Evolutionary conservation across 2,888 invertebrate genomes (phyloP).

Genomic region (Pantelozetes paolii): DNA sequence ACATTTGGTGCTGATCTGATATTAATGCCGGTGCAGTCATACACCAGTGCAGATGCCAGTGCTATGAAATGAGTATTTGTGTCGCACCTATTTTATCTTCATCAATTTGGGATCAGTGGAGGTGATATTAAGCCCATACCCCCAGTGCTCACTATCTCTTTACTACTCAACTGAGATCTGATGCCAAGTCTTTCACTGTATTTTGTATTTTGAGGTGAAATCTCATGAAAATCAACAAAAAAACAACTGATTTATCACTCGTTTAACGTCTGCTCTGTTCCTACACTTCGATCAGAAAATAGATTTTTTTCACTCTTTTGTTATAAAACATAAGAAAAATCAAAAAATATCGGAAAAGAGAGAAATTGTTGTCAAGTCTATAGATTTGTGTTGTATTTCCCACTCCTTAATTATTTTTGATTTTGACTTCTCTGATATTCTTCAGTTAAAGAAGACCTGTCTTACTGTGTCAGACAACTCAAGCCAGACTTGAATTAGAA

Average conservation of each 20-base stretch:
- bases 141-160: conserved; percentile 5
- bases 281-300: not conserved
- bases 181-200: not conserved
- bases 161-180: not conserved
- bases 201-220: conserved; percentile 11
- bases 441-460: not conserved
- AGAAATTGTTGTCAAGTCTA: conserved; percentile 11
- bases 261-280: conserved; percentile 4
- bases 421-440: not conserved
- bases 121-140: conserved; percentile 10
- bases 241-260: conserved; percentile 7
- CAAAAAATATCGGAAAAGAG: not conserved
- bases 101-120: conserved; percentile 20
- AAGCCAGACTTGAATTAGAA: no score
- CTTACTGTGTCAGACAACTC: no score
- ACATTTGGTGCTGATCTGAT: conserved; percentile 28
- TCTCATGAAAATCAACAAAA: not conserved
- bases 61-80: conserved; percentile 21
- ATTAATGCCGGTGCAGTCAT: not conserved
- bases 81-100: conserved; percentile 26
- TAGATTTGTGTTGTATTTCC: not conserved
- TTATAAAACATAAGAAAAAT: not conserved
- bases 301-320: not conserved
- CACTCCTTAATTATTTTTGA: not conserved
- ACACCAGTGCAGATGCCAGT: not conserved